Percentiles rank a stretch among this genome's conserved stretches.
Conservation (phyloP, 1,140 invertebrate species). For the Bicyclus anynana region DNA sequence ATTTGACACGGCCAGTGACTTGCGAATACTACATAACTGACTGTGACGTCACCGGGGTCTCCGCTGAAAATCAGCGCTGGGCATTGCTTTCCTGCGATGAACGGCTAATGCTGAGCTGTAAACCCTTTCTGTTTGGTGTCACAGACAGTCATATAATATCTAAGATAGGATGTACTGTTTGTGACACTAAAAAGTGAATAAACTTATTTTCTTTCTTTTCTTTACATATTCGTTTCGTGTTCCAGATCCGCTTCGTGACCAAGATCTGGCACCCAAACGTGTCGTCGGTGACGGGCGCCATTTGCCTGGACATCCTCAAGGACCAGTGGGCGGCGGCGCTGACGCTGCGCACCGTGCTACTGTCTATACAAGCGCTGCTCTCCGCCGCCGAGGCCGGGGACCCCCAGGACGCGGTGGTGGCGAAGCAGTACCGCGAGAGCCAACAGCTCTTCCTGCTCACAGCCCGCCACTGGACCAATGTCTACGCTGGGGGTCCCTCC, state of each 20-base stretch:
- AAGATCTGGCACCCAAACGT: constrained; percentile 99
- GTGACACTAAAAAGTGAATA: too few relatives aligned
- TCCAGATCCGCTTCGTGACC: constrained; percentile 94
- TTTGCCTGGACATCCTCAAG: constrained; percentile 99
- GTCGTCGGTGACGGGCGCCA: constrained; percentile 98
- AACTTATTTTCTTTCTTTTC: constrained; percentile 10
- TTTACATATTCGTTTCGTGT: too few relatives aligned
- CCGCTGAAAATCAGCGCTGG: too few relatives aligned
- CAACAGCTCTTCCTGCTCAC: constrained; percentile 42
- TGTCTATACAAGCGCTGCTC: constrained; percentile 50
- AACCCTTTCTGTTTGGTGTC: too few relatives aligned
- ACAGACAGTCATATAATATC: too few relatives aligned
- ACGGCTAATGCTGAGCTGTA: too few relatives aligned
- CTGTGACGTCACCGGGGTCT: too few relatives aligned
- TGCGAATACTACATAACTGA: too few relatives aligned
- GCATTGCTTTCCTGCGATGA: too few relatives aligned
- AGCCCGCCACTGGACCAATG: constrained; percentile 87
- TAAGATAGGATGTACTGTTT: too few relatives aligned
- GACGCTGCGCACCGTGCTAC: constrained; percentile 94
- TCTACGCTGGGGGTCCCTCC: constrained; percentile 92
- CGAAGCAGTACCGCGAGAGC: constrained; percentile 47
- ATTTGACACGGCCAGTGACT: too few relatives aligned
- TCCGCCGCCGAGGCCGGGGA: constrained; percentile 50
- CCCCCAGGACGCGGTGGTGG: constrained; percentile 56
- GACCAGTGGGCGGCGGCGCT: constrained; percentile 99